phyloP scores from a whole-genome alignment of 2,888 invertebrate genomes.

The Mechanitis mazaeus region DNA sequence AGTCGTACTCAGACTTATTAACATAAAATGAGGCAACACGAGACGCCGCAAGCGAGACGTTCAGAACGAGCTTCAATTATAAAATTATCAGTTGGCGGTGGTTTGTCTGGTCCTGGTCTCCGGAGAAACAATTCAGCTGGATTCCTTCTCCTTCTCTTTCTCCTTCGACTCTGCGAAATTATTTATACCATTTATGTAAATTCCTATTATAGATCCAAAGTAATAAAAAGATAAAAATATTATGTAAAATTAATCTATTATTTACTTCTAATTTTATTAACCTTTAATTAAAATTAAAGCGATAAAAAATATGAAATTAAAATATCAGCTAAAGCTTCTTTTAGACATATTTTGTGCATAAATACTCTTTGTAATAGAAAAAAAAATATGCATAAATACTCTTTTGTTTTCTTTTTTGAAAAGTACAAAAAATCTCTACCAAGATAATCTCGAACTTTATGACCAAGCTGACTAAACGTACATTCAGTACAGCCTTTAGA shows the following conservation, averaged over 20 bases:
- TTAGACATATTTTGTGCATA: too few relatives aligned
- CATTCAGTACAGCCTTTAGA: slow-evolving; percentile 52
- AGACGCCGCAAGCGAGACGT: slow-evolving; percentile 36
- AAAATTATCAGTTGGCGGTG: slow-evolving; percentile 76
- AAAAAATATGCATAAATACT: too few relatives aligned
- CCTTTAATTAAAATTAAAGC: not conserved
- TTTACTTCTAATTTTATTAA: too few relatives aligned
- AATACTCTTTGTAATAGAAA: too few relatives aligned
- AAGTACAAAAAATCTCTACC: not conserved
- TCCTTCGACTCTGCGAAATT: slow-evolving; percentile 80
- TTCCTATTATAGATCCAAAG: not conserved
- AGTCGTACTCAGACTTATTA: slow-evolving; percentile 55
- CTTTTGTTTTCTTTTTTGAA: too few relatives aligned
- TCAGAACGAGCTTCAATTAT: slow-evolving; percentile 54
- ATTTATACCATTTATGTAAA: not conserved
- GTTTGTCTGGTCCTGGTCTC: slow-evolving; percentile 70
- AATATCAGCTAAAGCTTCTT: not conserved
- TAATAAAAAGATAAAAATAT: not conserved
- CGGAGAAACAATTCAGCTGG: slow-evolving; percentile 78
- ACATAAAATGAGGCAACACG: slow-evolving; percentile 62
- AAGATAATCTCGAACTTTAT: slow-evolving; percentile 48
- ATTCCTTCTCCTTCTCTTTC: slow-evolving; percentile 82
- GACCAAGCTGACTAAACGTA: slow-evolving; percentile 66
- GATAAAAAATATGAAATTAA: not conserved
- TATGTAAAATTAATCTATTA: not conserved